phyloP scores from a whole-genome alignment of 1,140 invertebrate species.

The Stenopsyche tienmushanensis region DNA sequence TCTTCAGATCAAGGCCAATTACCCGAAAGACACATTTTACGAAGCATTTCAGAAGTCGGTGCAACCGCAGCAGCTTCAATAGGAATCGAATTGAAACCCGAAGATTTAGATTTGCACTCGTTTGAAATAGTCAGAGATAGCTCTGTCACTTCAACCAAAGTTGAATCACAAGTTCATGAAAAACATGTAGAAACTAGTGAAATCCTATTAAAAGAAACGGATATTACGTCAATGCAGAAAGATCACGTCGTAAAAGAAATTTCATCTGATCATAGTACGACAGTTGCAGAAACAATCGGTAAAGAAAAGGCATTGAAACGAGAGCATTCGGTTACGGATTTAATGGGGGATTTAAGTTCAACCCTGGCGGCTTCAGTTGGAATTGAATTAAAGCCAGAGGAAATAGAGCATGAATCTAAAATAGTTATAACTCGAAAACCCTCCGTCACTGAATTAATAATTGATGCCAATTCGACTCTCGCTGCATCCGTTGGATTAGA shows the following conservation, averaged over 20 bases:
- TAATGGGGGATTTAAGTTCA: not conserved
- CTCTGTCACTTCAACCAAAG: not conserved
- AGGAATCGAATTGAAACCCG: slow-evolving; percentile 21
- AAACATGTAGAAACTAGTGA: not conserved
- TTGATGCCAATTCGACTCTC: slow-evolving; percentile 25
- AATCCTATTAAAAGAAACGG: not conserved
- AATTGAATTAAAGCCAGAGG: slow-evolving; percentile 19
- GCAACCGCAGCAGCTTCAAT: slow-evolving; percentile 28
- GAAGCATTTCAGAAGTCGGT: slow-evolving; percentile 30
- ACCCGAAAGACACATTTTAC: slow-evolving; percentile 10
- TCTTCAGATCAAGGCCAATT: slow-evolving; percentile 16
- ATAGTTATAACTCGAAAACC: slow-evolving; percentile 8
- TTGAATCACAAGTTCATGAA: not conserved
- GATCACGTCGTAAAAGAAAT: slow-evolving; percentile 8
- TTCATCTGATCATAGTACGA: slow-evolving; percentile 7
- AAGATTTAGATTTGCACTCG: not conserved
- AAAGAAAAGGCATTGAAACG: slow-evolving; percentile 21
- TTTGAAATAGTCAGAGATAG: not conserved
- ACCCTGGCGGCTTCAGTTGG: slow-evolving; percentile 6
- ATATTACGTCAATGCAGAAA: not conserved
- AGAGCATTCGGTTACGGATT: slow-evolving; percentile 3
- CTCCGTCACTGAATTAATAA: slow-evolving; percentile 16
- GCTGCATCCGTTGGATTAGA: slow-evolving; percentile 34
- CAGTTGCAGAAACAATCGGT: slow-evolving; percentile 22
- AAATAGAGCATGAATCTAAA: not conserved